These are phyloP conservation scores for Chloebia gouldiae DNA, from an alignment of 2,113 vertebrate species.

Conservation along the genomic window DNA sequence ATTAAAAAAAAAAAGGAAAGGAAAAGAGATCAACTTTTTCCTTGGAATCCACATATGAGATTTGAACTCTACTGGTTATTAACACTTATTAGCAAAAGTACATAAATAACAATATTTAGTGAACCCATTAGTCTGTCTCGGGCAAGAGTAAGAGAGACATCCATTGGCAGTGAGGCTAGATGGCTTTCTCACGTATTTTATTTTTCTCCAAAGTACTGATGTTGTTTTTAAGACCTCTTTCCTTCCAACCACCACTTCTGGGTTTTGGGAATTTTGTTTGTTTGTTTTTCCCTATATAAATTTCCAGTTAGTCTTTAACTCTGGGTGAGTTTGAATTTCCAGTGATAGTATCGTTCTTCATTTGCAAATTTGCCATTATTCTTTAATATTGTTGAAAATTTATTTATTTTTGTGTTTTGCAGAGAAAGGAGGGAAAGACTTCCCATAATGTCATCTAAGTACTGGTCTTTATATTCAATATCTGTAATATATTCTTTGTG, in stretches of 20 bases:
- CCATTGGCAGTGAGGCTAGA: rapidly evolving
- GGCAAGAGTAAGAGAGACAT: not conserved
- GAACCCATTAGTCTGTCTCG: not conserved
- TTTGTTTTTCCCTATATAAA: not conserved
- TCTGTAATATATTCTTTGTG: not conserved
- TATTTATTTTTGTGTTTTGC: not conserved
- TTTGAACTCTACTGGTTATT: not conserved
- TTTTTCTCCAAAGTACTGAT: not conserved
- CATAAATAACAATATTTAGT: not conserved
- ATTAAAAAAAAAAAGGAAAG: too few relatives aligned
- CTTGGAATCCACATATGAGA: not conserved
- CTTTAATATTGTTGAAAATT: not conserved
- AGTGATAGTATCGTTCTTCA: not conserved
- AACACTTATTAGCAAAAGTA: not conserved
- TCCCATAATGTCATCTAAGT: not conserved
- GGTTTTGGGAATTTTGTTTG: not conserved
- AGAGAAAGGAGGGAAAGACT: not conserved
- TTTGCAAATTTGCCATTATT: not conserved
- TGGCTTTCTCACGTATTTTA: not conserved
- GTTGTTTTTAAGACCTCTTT: not conserved
- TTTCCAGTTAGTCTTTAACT: not conserved
- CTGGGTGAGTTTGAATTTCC: not conserved
- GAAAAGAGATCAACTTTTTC: not conserved
- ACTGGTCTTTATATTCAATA: not conserved
- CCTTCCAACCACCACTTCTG: not conserved